Evolutionary conservation across 2,888 invertebrate species (phyloP).

Genomic region (Tenthredo amoena): DNA sequence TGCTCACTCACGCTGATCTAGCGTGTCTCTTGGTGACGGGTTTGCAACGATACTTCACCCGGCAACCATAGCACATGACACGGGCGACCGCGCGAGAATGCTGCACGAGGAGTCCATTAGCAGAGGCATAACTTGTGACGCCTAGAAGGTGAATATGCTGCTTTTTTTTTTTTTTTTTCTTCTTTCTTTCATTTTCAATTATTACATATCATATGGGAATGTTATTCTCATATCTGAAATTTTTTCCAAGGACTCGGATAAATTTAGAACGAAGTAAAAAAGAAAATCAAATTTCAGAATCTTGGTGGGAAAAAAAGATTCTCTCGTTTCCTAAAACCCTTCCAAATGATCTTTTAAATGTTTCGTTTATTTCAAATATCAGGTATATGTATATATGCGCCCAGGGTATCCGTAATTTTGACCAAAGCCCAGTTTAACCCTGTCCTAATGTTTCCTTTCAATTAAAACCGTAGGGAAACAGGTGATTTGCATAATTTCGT

Average conservation of each 20-base stretch:
- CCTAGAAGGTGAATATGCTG: background rate
- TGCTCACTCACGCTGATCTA: conserved; percentile 53
- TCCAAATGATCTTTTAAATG: conserved; percentile 30
- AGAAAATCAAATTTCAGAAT: background rate
- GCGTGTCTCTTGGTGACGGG: conserved; percentile 52
- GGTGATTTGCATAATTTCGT: conserved; percentile 47
- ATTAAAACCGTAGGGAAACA: conserved; percentile 39
- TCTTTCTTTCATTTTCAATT: background rate
- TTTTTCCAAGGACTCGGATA: background rate
- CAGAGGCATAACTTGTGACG: conserved; percentile 41
- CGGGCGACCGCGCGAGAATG: conserved; percentile 41
- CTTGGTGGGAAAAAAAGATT: background rate
- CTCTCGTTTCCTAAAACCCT: background rate
- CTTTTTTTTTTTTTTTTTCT: background rate
- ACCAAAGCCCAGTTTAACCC: conserved; percentile 32
- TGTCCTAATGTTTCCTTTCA: conserved; percentile 33
- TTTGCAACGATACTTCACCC: conserved; percentile 50
- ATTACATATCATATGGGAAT: no score
- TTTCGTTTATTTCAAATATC: conserved; percentile 26
- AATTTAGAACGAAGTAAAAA: background rate
- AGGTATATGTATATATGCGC: background rate
- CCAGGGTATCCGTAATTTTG: conserved; percentile 3
- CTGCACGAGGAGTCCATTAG: conserved; percentile 52
- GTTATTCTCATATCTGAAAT: background rate
- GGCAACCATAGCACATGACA: conserved; percentile 47